Conservation (phyloP, 1,140 invertebrate genomes). For the Psix sp. region DNA sequence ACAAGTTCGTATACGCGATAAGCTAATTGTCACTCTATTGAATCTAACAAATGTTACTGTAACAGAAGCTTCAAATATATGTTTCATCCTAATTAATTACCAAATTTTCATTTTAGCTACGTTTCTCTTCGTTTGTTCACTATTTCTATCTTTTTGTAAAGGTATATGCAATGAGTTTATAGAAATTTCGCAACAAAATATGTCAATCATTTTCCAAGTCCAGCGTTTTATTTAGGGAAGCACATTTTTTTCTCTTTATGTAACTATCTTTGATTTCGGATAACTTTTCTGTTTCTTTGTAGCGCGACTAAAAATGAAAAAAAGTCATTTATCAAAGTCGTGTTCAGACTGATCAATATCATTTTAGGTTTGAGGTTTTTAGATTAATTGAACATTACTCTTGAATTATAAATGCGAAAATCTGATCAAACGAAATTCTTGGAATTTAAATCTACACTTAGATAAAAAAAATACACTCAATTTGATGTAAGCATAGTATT, state of each 20-base stretch:
- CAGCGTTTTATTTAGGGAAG: constrained; percentile 21
- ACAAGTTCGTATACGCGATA: constrained; percentile 41
- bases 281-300: constrained; percentile 21
- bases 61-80: neutral
- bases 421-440: neutral
- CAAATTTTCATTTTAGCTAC: neutral
- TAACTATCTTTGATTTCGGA: constrained; percentile 22
- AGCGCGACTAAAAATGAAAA: constrained; percentile 9
- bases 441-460: no score
- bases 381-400: constrained; percentile 33
- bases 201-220: constrained; percentile 17
- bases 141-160: neutral
- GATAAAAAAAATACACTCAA: no score
- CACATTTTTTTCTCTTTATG: no score
- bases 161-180: neutral
- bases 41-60: constrained; percentile 21
- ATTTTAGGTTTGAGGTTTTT: constrained; percentile 19
- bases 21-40: constrained; percentile 32
- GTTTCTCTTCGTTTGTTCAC: neutral
- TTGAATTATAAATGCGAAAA: constrained; percentile 8
- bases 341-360: constrained; percentile 24
- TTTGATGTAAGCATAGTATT: no score
- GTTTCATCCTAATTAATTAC: neutral
- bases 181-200: constrained; percentile 14
- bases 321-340: constrained; percentile 36